Conservation (phyloP, 2,113 vertebrate species). For the Lonchura striata region DNA sequence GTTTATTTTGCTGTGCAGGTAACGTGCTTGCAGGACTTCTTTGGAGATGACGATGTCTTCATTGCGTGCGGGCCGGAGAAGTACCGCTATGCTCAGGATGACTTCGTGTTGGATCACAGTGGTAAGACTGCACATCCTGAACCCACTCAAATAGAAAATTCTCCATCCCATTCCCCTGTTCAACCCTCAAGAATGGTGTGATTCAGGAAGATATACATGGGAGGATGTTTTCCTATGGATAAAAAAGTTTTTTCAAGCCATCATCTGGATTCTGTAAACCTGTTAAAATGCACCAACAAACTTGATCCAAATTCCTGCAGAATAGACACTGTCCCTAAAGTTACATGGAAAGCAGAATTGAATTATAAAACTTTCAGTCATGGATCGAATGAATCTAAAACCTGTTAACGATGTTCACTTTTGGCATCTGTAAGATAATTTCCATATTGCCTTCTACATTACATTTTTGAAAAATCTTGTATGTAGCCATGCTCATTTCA, state of each 20-base stretch:
- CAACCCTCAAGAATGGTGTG: background rate
- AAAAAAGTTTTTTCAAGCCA: background rate
- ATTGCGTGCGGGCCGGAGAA: constrained; percentile 97
- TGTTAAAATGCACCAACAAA: background rate
- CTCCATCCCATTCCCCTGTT: rapidly evolving
- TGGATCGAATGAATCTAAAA: background rate
- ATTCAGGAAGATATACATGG: background rate
- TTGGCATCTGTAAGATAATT: background rate
- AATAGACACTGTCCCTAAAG: background rate
- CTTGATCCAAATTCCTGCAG: background rate
- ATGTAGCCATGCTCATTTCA: rapidly evolving
- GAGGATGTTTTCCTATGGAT: background rate
- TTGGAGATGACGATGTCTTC: constrained; percentile 97
- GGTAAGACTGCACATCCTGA: constrained; percentile 82
- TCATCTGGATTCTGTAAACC: background rate
- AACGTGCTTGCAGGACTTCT: constrained; percentile 94
- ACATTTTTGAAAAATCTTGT: background rate
- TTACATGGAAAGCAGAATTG: background rate
- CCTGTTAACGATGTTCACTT: background rate
- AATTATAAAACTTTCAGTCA: background rate
- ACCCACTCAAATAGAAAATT: background rate
- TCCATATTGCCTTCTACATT: background rate
- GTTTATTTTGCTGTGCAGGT: constrained; percentile 74
- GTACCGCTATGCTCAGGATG: constrained; percentile 93
- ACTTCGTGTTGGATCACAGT: constrained; percentile 95